Conservation (phyloP, 2,797 vertebrate species). For the Crax fasciolata region DNA sequence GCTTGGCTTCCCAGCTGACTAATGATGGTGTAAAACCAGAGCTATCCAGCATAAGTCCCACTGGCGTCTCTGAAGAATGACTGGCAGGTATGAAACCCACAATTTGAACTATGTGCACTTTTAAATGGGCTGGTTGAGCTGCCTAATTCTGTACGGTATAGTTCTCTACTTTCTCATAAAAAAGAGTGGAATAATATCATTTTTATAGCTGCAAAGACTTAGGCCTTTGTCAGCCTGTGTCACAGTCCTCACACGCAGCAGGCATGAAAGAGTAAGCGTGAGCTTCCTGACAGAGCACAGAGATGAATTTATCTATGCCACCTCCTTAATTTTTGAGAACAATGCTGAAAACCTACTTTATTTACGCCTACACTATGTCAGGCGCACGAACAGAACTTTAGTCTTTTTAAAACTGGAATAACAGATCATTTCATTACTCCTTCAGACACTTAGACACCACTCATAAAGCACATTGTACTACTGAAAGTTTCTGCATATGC, state of each 20-base stretch:
- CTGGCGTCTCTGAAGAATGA: not conserved
- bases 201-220: not conserved
- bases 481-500: conserved; percentile 54
- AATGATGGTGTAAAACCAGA: not conserved
- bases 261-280: conserved; percentile 40
- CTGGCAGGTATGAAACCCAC: not conserved
- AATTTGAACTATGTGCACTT: not conserved
- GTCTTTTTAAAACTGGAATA: conserved; percentile 68
- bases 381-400: conserved; percentile 65
- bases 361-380: conserved; percentile 70
- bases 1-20: not conserved
- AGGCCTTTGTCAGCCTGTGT: conserved; percentile 23
- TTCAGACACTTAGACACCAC: conserved; percentile 74
- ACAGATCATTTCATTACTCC: conserved; percentile 76
- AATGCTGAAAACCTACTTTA: conserved; percentile 73
- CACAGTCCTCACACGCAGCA: conserved; percentile 8
- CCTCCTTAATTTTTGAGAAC: conserved; percentile 71
- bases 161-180: not conserved
- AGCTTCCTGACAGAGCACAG: conserved; percentile 70
- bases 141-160: not conserved
- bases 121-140: not conserved
- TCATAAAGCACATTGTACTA: conserved; percentile 61
- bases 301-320: conserved; percentile 65
- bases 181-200: not conserved
- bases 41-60: not conserved